Base-by-base conservation (phyloP, 64 coral and sea anemone genomes). In the Porites lutea region DNA sequence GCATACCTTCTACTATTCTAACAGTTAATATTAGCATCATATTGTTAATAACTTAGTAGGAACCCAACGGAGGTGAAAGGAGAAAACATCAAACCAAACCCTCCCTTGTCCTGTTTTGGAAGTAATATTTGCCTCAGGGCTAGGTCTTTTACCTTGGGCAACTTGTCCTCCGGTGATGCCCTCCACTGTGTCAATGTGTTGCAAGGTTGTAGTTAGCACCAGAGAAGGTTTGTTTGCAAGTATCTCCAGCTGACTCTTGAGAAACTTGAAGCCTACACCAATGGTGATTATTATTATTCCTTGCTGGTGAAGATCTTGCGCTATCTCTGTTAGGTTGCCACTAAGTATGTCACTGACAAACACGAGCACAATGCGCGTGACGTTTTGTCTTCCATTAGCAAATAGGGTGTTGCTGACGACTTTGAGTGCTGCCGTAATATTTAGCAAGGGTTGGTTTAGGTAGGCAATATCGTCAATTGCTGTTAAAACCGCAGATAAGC, bases 301-400 rank as follows among this genome's bases (percentile, higher is more conserved):
- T 13, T 74, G 46, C 12, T 74, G 12, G 14, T 45, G 72, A 12
- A 74, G 13, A 50, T 47, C 46, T 74, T 74, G 45, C 43, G 72
- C 4, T 74, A 74, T 48, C 72, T 12, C 13, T 18, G 72, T 48
- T 14, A 74, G 48, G 72, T 74, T 12, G 11, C 72, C 72, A 47
- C 72, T 74, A 13, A 74, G 72, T 12, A 50, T 74, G 47, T 13
- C 72, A 15, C 72, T 74, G 45, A 74, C 72, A 15, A 74, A 74
- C 4, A 46, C 10, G 13, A 74, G 9, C 2, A 46, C 13, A 44
- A 74, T 22, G 4, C 45, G 37, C 6, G 10, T 13, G 43, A 48
- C 37, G 45, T 74, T 74, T 12, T 18, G 2, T 15, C 72, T 74
- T 10, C 46, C 45, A 15, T 43, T 5, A 0, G 37, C 12, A 47